Percentiles rank a stretch among this genome's conserved stretches.
These are phyloP conservation scores for Parazoanthus swiftii DNA, from an alignment of 92 coral and sea anemone genomes.

Conservation along the genomic window DNA sequence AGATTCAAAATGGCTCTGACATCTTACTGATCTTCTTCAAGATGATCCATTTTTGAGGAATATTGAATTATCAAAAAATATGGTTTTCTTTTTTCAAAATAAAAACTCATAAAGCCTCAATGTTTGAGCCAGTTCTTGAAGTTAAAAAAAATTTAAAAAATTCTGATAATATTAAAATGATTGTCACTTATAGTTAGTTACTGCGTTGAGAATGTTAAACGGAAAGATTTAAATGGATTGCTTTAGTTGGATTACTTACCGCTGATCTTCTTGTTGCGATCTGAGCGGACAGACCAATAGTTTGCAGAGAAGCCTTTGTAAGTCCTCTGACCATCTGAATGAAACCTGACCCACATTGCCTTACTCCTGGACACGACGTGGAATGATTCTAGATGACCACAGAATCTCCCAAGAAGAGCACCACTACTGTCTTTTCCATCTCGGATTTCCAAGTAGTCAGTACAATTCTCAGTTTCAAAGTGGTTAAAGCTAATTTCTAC, in stretches of 20 bases:
- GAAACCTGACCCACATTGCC: constrained; percentile 32
- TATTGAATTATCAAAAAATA: too few species aligned
- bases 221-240: background rate
- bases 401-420: constrained; percentile 15
- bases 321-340: constrained; percentile 10
- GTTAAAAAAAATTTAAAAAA: too few species aligned
- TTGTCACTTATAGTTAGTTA: too few species aligned
- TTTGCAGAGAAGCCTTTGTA: constrained; percentile 23
- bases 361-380: constrained; percentile 2
- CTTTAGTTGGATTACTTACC: background rate
- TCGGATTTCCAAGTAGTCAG: constrained; percentile 38
- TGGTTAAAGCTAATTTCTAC: constrained; percentile 16
- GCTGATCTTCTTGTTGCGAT: background rate
- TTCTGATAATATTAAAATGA: too few species aligned
- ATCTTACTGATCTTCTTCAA: too few species aligned
- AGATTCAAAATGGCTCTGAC: too few species aligned
- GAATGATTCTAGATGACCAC: background rate
- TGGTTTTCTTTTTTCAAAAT: too few species aligned
- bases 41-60: too few species aligned
- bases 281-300: background rate
- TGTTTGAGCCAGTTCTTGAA: too few species aligned
- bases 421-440: constrained; percentile 28
- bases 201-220: too few species aligned
- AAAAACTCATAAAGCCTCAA: too few species aligned
- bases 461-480: constrained; percentile 37